These are phyloP conservation scores for Eupristina koningsbergeri DNA, from an alignment of 1,140 invertebrate species.

Conservation along the genomic window DNA sequence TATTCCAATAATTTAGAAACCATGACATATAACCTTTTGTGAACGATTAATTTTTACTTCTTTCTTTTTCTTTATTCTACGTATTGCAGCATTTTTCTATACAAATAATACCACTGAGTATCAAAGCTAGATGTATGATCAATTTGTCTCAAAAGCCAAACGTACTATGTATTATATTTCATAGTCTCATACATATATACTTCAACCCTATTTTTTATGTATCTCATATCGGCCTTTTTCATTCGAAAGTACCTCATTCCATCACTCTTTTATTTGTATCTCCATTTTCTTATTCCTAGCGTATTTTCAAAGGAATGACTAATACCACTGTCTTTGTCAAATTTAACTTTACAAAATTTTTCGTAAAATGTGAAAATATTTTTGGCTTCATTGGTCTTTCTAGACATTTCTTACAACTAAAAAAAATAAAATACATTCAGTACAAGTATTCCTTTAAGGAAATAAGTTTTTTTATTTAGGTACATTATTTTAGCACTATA, in stretches of 20 bases:
- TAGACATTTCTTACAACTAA: too few relatives aligned
- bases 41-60: too few relatives aligned
- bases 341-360: not conserved
- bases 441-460: too few relatives aligned
- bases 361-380: not conserved
- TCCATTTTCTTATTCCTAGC: not conserved
- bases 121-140: not conserved
- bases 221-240: not conserved
- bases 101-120: not conserved
- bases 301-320: not conserved
- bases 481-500: too few relatives aligned
- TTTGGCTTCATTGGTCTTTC: not conserved
- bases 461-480: too few relatives aligned
- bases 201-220: not conserved
- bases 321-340: not conserved
- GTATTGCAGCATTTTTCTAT: not conserved
- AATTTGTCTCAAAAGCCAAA: conserved; percentile 42
- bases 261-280: not conserved
- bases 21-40: not conserved
- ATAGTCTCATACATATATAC: not conserved
- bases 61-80: not conserved
- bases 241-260: not conserved
- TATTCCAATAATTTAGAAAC: not conserved
- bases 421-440: too few relatives aligned
- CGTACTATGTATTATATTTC: conserved; percentile 25